These are phyloP conservation scores for Druon quercuslanigerum DNA, from an alignment of 1,140 invertebrate genomes.

Conservation along the genomic window DNA sequence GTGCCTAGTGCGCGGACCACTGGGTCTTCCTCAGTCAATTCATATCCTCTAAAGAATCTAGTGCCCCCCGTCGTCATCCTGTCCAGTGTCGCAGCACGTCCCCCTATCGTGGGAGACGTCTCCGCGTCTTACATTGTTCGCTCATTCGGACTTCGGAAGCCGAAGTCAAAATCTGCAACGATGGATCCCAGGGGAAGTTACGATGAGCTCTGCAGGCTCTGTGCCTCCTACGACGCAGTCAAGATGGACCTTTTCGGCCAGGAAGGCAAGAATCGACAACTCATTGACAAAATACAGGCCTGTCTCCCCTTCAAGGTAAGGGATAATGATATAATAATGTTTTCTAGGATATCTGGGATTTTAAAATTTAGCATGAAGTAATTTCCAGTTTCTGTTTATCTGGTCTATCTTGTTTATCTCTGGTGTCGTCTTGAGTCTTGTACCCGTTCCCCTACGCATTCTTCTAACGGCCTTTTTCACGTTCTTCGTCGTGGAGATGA, in stretches of 20 bases:
- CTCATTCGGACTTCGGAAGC: too few species aligned
- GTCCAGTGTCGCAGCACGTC: not conserved
- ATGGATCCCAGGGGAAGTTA: slow-evolving; percentile 69
- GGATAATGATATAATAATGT: slow-evolving; percentile 13
- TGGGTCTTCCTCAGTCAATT: slow-evolving; percentile 12
- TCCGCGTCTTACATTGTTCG: not conserved
- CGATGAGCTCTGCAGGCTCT: slow-evolving; percentile 75
- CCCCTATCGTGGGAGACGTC: not conserved
- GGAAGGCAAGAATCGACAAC: slow-evolving; percentile 73
- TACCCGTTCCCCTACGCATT: slow-evolving; percentile 30
- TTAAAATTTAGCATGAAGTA: too few species aligned
- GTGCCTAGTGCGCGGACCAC: slow-evolving; percentile 39
- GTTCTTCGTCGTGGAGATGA: slow-evolving; percentile 14
- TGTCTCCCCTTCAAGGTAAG: slow-evolving; percentile 76
- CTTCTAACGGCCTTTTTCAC: slow-evolving; percentile 42
- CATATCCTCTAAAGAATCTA: slow-evolving; percentile 20
- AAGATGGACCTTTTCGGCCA: slow-evolving; percentile 76
- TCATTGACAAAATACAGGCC: slow-evolving; percentile 75
- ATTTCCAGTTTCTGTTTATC: not conserved
- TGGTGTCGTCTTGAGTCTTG: too few species aligned
- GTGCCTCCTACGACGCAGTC: slow-evolving; percentile 74
- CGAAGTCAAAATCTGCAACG: slow-evolving; percentile 32
- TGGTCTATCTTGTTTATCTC: not conserved
- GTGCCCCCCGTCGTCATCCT: not conserved
- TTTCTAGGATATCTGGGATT: not conserved